Evolutionary conservation across 2,888 invertebrate genomes (phyloP).

Genomic region (Scaptomyza flava): DNA sequence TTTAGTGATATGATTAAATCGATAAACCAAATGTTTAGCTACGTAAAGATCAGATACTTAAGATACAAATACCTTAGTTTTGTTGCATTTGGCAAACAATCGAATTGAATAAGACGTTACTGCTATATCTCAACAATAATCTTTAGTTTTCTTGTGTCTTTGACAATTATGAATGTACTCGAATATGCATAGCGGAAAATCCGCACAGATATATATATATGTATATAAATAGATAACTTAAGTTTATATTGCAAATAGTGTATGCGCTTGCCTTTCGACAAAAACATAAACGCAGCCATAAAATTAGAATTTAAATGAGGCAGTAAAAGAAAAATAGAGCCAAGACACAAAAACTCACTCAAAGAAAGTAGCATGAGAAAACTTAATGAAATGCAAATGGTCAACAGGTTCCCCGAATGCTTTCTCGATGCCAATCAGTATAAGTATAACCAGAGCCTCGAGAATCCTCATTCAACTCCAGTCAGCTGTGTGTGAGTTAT

Average conservation of each 20-base stretch:
- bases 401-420: slow-evolving; percentile 72
- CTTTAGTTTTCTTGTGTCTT: slow-evolving; percentile 25
- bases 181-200: slow-evolving; percentile 53
- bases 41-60: slow-evolving; percentile 6
- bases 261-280: slow-evolving; percentile 62
- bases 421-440: slow-evolving; percentile 69
- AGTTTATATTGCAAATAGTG: slow-evolving; percentile 26
- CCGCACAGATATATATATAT: slow-evolving; percentile 45
- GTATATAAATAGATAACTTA: slow-evolving; percentile 55
- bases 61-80: slow-evolving; percentile 21
- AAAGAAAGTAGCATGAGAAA: slow-evolving; percentile 30
- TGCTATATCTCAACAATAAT: slow-evolving; percentile 26
- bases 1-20: too few species aligned
- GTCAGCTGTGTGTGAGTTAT: slow-evolving; percentile 58
- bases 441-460: slow-evolving; percentile 54
- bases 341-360: slow-evolving; percentile 38
- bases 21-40: slow-evolving; percentile 3
- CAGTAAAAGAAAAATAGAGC: slow-evolving; percentile 50
- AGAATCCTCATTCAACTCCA: slow-evolving; percentile 1
- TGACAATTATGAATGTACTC: slow-evolving; percentile 60
- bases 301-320: slow-evolving; percentile 79
- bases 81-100: slow-evolving; percentile 34
- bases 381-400: slow-evolving; percentile 82
- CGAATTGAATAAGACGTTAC: slow-evolving; percentile 9
- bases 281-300: slow-evolving; percentile 74